These are phyloP conservation scores for Anomalospiza imberbis DNA, from an alignment of 2,797 vertebrate genomes.

Conservation along the genomic window DNA sequence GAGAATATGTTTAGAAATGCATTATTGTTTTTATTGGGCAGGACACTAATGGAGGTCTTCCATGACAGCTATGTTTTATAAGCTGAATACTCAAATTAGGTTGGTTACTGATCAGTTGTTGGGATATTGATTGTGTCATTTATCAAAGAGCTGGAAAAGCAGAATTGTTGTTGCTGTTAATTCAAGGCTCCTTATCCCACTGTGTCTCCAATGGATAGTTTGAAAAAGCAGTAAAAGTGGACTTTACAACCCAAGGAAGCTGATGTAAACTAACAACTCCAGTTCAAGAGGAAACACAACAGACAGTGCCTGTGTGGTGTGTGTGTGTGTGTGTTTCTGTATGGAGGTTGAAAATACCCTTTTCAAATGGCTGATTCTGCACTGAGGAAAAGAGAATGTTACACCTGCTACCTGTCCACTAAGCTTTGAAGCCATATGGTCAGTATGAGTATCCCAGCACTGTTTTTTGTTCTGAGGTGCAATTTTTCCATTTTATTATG, in stretches of 20 bases:
- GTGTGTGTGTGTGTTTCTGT: not conserved
- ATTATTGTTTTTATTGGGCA: slow-evolving; percentile 80
- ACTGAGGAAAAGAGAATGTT: not conserved
- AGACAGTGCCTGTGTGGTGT: not conserved
- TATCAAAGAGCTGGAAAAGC: slow-evolving; percentile 72
- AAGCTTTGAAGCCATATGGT: not conserved
- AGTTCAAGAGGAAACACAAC: not conserved
- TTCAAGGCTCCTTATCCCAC: slow-evolving; percentile 33
- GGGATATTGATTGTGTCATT: slow-evolving; percentile 80
- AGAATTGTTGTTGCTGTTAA: slow-evolving; percentile 59
- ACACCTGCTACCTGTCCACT: not conserved
- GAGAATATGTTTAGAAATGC: slow-evolving; percentile 74
- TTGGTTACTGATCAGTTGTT: slow-evolving; percentile 78
- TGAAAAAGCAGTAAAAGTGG: not conserved
- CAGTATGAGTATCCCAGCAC: not conserved
- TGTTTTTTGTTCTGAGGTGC: not conserved
- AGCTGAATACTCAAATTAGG: slow-evolving; percentile 79
- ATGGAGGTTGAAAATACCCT: not conserved
- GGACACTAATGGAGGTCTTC: slow-evolving; percentile 80
- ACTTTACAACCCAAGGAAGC: not conserved
- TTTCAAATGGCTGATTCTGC: not conserved
- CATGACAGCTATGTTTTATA: slow-evolving; percentile 77
- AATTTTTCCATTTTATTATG: not conserved
- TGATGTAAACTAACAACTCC: not conserved
- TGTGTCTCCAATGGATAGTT: not conserved